Evolutionary conservation across 1,140 invertebrate genomes (phyloP).

Genomic region (Prorops nasuta): DNA sequence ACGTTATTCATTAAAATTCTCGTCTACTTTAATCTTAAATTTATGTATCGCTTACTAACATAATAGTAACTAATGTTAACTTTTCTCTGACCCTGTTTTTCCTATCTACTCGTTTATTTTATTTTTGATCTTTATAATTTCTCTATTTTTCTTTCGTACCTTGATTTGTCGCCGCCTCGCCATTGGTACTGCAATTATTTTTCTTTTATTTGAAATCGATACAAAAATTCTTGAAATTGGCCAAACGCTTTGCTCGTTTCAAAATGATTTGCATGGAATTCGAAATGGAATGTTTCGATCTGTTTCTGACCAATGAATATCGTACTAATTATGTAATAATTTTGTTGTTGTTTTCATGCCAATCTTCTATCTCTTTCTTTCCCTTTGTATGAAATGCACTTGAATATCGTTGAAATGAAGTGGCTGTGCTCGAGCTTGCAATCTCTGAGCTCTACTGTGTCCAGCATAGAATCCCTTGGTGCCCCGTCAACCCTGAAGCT

Average conservation of each 20-base stretch:
- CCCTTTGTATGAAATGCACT: not conserved
- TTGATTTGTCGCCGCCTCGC: constrained; percentile 6
- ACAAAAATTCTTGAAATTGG: not conserved
- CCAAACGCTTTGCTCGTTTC: constrained; percentile 2
- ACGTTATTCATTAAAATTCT: constrained; percentile 12
- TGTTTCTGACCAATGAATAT: not conserved
- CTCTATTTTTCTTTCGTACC: constrained; percentile 9
- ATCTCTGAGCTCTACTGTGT: constrained; percentile 54
- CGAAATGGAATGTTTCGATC: not conserved
- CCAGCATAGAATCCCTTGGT: constrained; percentile 56
- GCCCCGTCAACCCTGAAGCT: constrained; percentile 59
- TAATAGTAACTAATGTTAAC: constrained; percentile 32
- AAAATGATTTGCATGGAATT: not conserved
- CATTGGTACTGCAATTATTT: constrained; percentile 2
- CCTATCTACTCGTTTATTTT: constrained; percentile 26
- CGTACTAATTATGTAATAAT: not conserved
- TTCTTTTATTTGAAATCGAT: not conserved
- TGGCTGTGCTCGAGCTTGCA: constrained; percentile 61
- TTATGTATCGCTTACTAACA: constrained; percentile 14
- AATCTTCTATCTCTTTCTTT: not conserved
- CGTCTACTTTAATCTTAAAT: constrained; percentile 7
- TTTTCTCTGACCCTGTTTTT: constrained; percentile 25
- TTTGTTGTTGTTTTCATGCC: too few species aligned
- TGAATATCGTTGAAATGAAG: constrained; percentile 26
- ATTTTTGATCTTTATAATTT: constrained; percentile 16